phyloP scores from a whole-genome alignment of 2,113 vertebrate genomes.

The Callorhinus ursinus region DNA sequence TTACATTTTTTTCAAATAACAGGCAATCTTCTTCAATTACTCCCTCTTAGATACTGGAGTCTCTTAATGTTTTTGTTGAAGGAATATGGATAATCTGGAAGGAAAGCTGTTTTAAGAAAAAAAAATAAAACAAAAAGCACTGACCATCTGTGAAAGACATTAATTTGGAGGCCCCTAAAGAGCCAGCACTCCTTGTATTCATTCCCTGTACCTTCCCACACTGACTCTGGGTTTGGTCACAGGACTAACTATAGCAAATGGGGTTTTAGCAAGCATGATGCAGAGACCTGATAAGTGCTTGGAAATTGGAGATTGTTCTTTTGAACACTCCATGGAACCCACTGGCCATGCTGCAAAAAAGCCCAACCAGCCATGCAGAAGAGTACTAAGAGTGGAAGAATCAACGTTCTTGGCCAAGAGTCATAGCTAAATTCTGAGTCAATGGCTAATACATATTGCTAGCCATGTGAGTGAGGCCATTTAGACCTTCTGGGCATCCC shows the following conservation, averaged over 20 bases:
- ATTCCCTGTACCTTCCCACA: too few relatives aligned
- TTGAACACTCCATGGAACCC: background rate
- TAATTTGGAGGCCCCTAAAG: background rate
- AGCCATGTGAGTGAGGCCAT: background rate
- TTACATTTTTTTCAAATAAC: background rate
- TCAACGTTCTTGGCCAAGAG: background rate
- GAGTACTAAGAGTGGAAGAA: background rate
- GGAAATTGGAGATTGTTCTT: background rate
- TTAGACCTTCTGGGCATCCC: background rate
- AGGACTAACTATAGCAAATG: background rate
- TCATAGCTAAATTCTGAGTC: background rate
- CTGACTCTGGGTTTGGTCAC: background rate
- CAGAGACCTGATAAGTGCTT: background rate
- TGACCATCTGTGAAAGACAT: background rate
- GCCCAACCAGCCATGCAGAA: background rate
- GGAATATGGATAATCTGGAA: background rate
- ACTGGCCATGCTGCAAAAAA: background rate
- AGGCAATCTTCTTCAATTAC: background rate
- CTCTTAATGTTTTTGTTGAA: background rate
- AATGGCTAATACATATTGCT: background rate
- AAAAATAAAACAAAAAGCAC: background rate
- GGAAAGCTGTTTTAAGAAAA: background rate
- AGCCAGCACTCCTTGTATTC: background rate
- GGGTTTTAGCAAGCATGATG: background rate
- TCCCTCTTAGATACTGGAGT: background rate